These are phyloP conservation scores for Lampropteryx suffumata DNA, from an alignment of 2,888 invertebrate genomes.

Conservation along the genomic window DNA sequence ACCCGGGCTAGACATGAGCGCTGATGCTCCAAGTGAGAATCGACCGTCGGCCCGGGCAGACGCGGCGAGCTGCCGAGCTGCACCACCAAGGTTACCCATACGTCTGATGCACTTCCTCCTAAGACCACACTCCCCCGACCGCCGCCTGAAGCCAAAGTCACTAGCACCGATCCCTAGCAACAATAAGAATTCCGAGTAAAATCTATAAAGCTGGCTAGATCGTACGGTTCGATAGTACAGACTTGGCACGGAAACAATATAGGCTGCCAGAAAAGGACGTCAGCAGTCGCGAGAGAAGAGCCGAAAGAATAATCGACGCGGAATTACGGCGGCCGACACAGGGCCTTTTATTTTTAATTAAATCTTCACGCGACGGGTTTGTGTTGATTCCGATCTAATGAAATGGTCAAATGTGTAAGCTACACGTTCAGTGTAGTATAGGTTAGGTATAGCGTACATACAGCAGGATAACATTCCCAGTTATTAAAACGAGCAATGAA, in stretches of 20 bases:
- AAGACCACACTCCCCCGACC: constrained; percentile 27
- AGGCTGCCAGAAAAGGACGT: constrained; percentile 72
- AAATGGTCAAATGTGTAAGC: constrained; percentile 40
- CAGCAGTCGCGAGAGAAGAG: constrained; percentile 58
- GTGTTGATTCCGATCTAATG: constrained; percentile 42
- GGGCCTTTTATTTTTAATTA: constrained; percentile 61
- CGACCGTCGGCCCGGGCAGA: constrained; percentile 81
- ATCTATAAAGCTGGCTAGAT: constrained; percentile 63
- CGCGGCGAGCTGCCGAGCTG: constrained; percentile 67
- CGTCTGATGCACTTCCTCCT: constrained; percentile 62
- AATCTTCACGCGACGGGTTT: constrained; percentile 49
- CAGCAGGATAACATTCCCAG: too few relatives aligned
- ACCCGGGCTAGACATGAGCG: constrained; percentile 79
- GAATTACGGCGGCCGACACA: constrained; percentile 56
- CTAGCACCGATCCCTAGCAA: constrained; percentile 37
- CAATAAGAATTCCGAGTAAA: constrained; percentile 45
- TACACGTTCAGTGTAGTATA: constrained; percentile 23
- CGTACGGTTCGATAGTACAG: constrained; percentile 64
- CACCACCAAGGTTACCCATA: constrained; percentile 73
- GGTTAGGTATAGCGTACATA: too few relatives aligned
- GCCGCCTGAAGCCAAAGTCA: constrained; percentile 30
- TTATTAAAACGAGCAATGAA: background rate
- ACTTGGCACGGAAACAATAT: constrained; percentile 72
- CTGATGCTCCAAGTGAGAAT: constrained; percentile 81
- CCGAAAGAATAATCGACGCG: constrained; percentile 57